A percentile compares a stretch with the other conserved stretches of the same genome.
Conservation (phyloP, 2,888 invertebrate species). For the Zygaena filipendulae region DNA sequence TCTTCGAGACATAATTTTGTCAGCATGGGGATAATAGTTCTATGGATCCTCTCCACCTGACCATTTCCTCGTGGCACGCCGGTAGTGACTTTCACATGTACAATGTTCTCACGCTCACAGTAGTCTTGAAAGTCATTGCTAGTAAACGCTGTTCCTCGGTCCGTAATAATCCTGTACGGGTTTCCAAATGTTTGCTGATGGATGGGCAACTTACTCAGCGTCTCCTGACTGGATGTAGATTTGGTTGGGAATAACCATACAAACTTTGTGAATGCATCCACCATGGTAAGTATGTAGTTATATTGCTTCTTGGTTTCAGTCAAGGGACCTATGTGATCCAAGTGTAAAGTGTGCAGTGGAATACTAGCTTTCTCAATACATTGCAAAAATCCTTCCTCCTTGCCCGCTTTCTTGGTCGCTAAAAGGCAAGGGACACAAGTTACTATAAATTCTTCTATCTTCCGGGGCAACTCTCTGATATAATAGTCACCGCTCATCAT, state of each 20-base stretch:
- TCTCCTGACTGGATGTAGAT: slow-evolving; percentile 9
- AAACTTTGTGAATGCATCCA: slow-evolving; percentile 17
- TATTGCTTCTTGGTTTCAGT: slow-evolving; percentile 14
- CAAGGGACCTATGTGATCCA: slow-evolving; percentile 17
- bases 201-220: slow-evolving; percentile 12
- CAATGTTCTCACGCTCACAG: slow-evolving; percentile 13
- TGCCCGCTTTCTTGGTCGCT: slow-evolving; percentile 19
- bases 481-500: slow-evolving; percentile 22
- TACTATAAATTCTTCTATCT: slow-evolving; percentile 12
- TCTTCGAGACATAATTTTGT: slow-evolving; percentile 8
- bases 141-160: slow-evolving; percentile 17
- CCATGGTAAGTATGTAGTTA: slow-evolving; percentile 15
- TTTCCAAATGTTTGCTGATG: slow-evolving; percentile 18
- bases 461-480: slow-evolving; percentile 17
- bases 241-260: slow-evolving; percentile 18
- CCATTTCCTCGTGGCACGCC: slow-evolving; percentile 18
- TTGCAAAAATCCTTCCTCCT: slow-evolving; percentile 18
- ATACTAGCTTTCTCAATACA: slow-evolving; percentile 13
- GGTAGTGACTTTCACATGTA: slow-evolving; percentile 16
- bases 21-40: slow-evolving; percentile 9
- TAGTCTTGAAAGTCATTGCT: slow-evolving; percentile 14
- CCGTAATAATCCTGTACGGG: slow-evolving; percentile 12
- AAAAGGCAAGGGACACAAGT: slow-evolving; percentile 19
- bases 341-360: slow-evolving; percentile 15
- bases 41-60: slow-evolving; percentile 17